These are phyloP conservation scores for Catharus fuscescens DNA, from an alignment of 2,113 vertebrate species.

Conservation along the genomic window DNA sequence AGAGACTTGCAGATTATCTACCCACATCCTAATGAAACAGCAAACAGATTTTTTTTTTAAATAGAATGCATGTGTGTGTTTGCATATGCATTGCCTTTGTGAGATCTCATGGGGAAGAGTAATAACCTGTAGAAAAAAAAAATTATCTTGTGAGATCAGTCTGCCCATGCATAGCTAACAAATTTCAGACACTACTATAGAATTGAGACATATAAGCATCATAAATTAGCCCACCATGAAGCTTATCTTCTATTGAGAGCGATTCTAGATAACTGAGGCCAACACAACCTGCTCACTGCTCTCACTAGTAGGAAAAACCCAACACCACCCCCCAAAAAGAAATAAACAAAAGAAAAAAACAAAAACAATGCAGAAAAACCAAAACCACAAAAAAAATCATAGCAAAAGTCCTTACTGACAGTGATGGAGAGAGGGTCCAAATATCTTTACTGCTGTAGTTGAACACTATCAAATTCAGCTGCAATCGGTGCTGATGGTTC, in stretches of 20 bases:
- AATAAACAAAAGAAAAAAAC: not conserved
- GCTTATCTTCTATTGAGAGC: not conserved
- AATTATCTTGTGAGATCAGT: not conserved
- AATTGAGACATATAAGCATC: not conserved
- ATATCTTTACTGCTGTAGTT: not conserved
- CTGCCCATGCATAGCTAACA: not conserved
- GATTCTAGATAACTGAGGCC: not conserved
- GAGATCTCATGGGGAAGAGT: not conserved
- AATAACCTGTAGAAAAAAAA: not conserved
- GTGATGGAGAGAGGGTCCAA: not conserved
- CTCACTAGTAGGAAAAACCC: not conserved
- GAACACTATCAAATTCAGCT: not conserved
- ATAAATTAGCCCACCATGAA: not conserved
- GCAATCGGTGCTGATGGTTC: fast-evolving
- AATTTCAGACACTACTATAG: not conserved
- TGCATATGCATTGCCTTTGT: not conserved
- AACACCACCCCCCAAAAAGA: fast-evolving
- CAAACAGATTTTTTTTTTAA: not conserved
- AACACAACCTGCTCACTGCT: not conserved
- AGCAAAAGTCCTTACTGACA: not conserved
- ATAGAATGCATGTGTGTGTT: not conserved
- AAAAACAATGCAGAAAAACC: not conserved
- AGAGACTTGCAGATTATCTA: not conserved
- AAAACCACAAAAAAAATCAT: not conserved
- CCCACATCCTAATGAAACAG: not conserved